Evolutionary conservation across 2,888 invertebrate species (phyloP).

Genomic region (Ectemnius lituratus): DNA sequence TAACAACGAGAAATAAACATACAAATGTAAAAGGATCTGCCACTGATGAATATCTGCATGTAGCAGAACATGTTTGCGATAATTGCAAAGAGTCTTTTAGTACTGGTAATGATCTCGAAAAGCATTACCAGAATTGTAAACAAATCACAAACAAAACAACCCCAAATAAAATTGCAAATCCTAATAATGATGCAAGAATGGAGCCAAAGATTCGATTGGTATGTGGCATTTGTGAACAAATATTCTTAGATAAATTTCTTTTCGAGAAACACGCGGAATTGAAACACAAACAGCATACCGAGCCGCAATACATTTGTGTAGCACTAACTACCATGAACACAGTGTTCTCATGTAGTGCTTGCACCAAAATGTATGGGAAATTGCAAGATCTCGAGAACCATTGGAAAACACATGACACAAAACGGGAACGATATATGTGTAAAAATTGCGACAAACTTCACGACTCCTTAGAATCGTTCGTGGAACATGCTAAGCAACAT

Average conservation of each 20-base stretch:
- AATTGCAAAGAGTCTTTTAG: slow-evolving; percentile 61
- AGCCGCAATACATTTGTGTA: slow-evolving; percentile 34
- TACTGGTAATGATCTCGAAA: slow-evolving; percentile 46
- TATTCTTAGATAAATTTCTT: slow-evolving; percentile 28
- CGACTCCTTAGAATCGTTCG: slow-evolving; percentile 11
- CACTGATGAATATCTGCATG: slow-evolving; percentile 60
- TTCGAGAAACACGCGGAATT: slow-evolving; percentile 49
- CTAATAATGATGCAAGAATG: background rate
- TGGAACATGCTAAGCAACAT: slow-evolving; percentile 26
- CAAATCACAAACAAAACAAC: background rate
- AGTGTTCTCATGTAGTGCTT: slow-evolving; percentile 60
- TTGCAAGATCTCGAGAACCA: slow-evolving; percentile 56
- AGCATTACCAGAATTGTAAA: slow-evolving; percentile 3
- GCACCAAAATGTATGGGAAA: slow-evolving; percentile 38
- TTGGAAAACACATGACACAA: slow-evolving; percentile 45
- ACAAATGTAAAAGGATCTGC: background rate
- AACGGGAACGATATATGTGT: slow-evolving; percentile 27
- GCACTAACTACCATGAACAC: slow-evolving; percentile 17
- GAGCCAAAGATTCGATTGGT: slow-evolving; percentile 13
- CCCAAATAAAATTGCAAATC: background rate
- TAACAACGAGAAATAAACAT: slow-evolving; percentile 28
- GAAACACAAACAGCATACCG: slow-evolving; percentile 5
- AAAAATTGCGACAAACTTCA: slow-evolving; percentile 12
- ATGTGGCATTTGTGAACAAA: slow-evolving; percentile 54
- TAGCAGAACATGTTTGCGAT: slow-evolving; percentile 70